Percentiles rank a stretch among this genome's conserved stretches.
Evolutionary conservation across 2,113 vertebrate genomes (phyloP).

Genomic region (Vicugna pacos): DNA sequence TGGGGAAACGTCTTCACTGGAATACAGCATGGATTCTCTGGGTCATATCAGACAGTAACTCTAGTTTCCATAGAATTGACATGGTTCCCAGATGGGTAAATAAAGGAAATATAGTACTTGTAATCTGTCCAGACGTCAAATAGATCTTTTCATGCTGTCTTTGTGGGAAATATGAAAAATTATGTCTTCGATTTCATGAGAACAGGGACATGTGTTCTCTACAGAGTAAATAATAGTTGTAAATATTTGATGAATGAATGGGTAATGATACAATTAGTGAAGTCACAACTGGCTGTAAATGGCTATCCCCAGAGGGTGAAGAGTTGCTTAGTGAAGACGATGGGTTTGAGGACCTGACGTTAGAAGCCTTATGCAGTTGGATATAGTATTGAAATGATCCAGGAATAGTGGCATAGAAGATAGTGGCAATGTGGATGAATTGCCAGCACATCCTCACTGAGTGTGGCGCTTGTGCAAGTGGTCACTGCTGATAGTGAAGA

Average conservation of each 20-base stretch:
- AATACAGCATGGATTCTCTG: not conserved
- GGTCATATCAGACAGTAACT: not conserved
- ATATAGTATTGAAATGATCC: not conserved
- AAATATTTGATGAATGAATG: constrained; percentile 61
- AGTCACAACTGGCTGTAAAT: constrained; percentile 44
- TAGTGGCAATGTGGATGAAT: not conserved
- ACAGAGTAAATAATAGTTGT: constrained; percentile 6
- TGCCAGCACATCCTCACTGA: not conserved
- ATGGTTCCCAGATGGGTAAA: not conserved
- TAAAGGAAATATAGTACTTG: constrained; percentile 6
- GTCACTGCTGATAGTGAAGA: not conserved
- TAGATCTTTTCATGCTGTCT: constrained; percentile 44
- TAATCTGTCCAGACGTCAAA: not conserved
- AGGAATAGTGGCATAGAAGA: not conserved
- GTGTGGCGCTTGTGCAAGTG: not conserved
- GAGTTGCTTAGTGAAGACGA: not conserved
- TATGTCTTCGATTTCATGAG: constrained; percentile 39
- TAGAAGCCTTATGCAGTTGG: not conserved
- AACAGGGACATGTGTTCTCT: not conserved
- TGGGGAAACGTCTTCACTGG: not conserved
- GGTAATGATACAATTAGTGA: constrained; percentile 40
- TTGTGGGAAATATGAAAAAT: constrained; percentile 55
- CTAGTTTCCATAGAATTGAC: constrained; percentile 40
- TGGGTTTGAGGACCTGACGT: constrained; percentile 10
- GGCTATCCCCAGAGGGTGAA: not conserved